Evolutionary conservation across 2,113 vertebrate species (phyloP).

Genomic region (Calidris pugnax): DNA sequence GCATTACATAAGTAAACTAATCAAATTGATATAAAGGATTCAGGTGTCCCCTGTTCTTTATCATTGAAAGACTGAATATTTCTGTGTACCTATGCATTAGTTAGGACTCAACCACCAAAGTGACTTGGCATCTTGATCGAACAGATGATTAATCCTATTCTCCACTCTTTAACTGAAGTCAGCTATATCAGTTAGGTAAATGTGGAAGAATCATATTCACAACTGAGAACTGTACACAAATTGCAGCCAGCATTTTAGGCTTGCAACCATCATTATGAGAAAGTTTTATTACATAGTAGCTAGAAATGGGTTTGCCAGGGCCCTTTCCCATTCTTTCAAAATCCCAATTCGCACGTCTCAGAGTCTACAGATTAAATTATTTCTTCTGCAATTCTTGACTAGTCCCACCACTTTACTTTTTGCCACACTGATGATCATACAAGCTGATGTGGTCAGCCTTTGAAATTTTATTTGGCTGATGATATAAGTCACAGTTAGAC

Average conservation of each 20-base stretch:
- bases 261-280: not conserved
- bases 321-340: not conserved
- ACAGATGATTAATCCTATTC: not conserved
- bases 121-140: not conserved
- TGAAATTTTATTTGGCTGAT: not conserved
- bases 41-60: not conserved
- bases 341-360: not conserved
- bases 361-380: not conserved
- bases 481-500: not conserved
- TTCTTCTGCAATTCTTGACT: not conserved
- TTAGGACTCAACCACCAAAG: not conserved
- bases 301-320: not conserved
- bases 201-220: not conserved
- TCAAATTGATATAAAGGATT: not conserved
- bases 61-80: not conserved
- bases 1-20: not conserved
- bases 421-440: not conserved
- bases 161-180: not conserved
- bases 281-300: not conserved
- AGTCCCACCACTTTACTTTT: not conserved
- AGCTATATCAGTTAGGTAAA: not conserved
- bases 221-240: not conserved
- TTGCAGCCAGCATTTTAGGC: not conserved
- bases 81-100: not conserved
- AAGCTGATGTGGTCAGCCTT: not conserved